These are phyloP conservation scores for Drosophila ohnishii DNA, from an alignment of 1,140 invertebrate species.

Conservation along the genomic window DNA sequence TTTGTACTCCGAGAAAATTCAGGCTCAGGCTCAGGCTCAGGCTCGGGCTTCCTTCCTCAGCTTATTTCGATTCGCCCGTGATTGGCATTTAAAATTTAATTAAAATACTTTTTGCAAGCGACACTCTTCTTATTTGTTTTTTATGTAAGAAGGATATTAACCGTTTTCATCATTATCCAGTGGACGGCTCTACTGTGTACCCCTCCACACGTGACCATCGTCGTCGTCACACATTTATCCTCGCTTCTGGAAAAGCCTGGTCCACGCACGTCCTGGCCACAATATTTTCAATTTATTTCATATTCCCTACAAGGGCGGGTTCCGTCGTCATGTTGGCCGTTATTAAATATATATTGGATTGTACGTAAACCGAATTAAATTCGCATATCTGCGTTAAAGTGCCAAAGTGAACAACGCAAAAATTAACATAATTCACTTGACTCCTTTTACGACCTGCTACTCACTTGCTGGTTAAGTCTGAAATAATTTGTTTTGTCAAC, in stretches of 20 bases:
- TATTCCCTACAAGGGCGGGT: constrained; percentile 13
- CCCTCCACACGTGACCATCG: constrained; percentile 34
- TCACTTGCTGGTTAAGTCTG: constrained; percentile 53
- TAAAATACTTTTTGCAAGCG: constrained; percentile 45
- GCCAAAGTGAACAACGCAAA: constrained; percentile 28
- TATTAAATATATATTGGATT: constrained; percentile 50
- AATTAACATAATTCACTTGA: constrained; percentile 57
- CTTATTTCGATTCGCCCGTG: constrained; percentile 27
- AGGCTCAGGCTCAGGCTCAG: background rate
- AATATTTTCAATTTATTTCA: constrained; percentile 52
- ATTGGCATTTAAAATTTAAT: constrained; percentile 56
- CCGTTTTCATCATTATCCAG: constrained; percentile 59
- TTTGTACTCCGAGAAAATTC: constrained; percentile 14
- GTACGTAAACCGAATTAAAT: constrained; percentile 44
- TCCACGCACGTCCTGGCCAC: constrained; percentile 33
- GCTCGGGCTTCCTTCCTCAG: background rate
- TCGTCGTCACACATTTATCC: constrained; percentile 25
- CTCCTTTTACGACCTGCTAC: constrained; percentile 33
- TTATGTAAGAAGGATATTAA: constrained; percentile 49
- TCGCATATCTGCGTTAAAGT: constrained; percentile 26
- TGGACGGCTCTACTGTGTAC: constrained; percentile 22
- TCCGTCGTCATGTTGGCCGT: background rate
- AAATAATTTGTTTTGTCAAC: constrained; percentile 75
- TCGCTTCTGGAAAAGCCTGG: constrained; percentile 47
- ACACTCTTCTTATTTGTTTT: constrained; percentile 24